Conservation (phyloP, 2,888 invertebrate species). For the Dorcus parallelipipedus region DNA sequence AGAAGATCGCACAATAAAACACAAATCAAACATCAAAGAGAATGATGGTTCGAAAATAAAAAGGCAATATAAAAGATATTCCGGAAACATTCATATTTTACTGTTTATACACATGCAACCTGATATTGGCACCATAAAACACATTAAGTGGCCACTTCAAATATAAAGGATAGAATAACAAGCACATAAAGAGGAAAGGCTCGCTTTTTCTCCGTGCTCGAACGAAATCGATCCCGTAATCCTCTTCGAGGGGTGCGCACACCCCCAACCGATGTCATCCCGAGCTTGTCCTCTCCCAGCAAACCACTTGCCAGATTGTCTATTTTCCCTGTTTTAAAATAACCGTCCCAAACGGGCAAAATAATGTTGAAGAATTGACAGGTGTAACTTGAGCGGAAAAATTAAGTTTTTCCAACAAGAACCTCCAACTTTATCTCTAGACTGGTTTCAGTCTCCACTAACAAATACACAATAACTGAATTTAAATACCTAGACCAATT, state of each 20-base stretch:
- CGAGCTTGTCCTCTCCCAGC: constrained; percentile 20
- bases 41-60: constrained; percentile 19
- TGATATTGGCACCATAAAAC: constrained; percentile 43
- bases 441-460: no score
- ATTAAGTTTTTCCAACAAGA: no score
- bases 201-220: constrained; percentile 36
- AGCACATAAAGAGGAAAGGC: constrained; percentile 42
- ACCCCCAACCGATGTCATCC: constrained; percentile 13
- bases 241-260: constrained; percentile 37
- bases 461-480: no score
- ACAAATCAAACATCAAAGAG: constrained; percentile 20
- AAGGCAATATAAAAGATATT: constrained; percentile 22
- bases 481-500: no score
- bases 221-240: constrained; percentile 45
- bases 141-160: constrained; percentile 47
- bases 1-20: not conserved
- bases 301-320: constrained; percentile 29
- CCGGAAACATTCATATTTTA: constrained; percentile 35
- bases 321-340: constrained; percentile 11
- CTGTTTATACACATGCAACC: constrained; percentile 41
- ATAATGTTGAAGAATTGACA: no score
- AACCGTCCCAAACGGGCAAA: no score
- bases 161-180: constrained; percentile 47
- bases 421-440: no score
- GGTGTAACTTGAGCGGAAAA: no score